Evolutionary conservation across 2,888 invertebrate species (phyloP).

Genomic region (Prosapia bicincta): DNA sequence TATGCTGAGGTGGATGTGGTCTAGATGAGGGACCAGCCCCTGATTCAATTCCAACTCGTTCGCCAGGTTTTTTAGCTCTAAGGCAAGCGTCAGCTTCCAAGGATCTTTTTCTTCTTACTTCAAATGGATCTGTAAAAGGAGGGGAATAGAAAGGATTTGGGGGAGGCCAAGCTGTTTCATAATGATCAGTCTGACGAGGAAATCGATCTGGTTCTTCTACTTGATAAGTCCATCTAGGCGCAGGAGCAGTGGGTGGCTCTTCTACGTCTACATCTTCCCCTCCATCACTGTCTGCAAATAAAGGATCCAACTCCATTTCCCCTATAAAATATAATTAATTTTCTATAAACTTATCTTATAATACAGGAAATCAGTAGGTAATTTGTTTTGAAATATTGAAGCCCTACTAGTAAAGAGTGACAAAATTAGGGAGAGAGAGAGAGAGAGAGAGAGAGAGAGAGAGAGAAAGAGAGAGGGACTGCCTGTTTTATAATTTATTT

Average conservation of each 20-base stretch:
- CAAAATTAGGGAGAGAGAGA: too few relatives aligned
- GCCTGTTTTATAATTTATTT: too few relatives aligned
- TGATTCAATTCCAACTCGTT: slow-evolving; percentile 3
- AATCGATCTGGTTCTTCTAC: slow-evolving; percentile 12
- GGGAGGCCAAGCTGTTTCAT: slow-evolving; percentile 12
- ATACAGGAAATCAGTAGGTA: too few relatives aligned
- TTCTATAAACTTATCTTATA: too few relatives aligned
- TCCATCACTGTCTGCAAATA: slow-evolving; percentile 63
- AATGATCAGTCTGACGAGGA: slow-evolving; percentile 10
- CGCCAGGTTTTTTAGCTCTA: slow-evolving; percentile 20
- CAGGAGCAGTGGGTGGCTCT: slow-evolving; percentile 8
- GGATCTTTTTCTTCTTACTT: slow-evolving; percentile 23
- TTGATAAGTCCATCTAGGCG: slow-evolving; percentile 11
- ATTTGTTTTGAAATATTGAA: too few relatives aligned
- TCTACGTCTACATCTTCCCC: slow-evolving; percentile 53
- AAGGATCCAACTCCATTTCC: slow-evolving; percentile 61
- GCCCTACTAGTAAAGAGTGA: too few relatives aligned
- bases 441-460: too few relatives aligned
- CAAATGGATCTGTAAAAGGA: slow-evolving; percentile 15
- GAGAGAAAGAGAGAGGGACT: too few relatives aligned
- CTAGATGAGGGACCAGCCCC: slow-evolving; percentile 6
- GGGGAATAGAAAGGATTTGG: slow-evolving; percentile 12
- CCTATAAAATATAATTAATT: too few relatives aligned
- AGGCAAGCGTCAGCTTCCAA: slow-evolving; percentile 25
- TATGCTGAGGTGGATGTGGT: not conserved